These are phyloP conservation scores for Tetramorium parvispinum DNA, from an alignment of 1,140 invertebrate species.

Conservation along the genomic window DNA sequence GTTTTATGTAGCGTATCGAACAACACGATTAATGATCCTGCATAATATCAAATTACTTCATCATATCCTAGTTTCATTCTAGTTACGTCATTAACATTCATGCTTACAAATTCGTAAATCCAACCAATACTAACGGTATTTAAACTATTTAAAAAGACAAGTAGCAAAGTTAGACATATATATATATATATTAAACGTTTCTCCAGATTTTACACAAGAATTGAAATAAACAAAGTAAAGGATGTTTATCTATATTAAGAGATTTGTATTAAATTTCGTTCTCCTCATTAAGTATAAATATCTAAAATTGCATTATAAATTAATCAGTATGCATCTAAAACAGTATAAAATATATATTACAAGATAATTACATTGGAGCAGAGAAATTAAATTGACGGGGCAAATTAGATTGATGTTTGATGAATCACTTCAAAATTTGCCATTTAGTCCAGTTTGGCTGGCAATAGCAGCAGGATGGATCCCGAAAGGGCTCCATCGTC, in stretches of 20 bases:
- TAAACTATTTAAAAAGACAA: background rate
- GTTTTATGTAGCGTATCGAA: constrained; percentile 36
- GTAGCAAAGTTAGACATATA: background rate
- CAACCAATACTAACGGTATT: background rate
- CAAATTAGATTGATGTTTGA: background rate
- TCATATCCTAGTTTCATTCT: constrained; percentile 20
- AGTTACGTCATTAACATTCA: background rate
- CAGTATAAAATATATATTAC: background rate
- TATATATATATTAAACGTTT: too few relatives aligned
- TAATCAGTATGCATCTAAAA: background rate
- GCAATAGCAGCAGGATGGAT: background rate
- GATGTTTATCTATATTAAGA: too few relatives aligned
- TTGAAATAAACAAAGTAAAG: background rate
- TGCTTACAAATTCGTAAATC: background rate
- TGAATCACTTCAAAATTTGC: background rate
- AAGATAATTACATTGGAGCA: background rate
- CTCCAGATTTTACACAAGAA: background rate
- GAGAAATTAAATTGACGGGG: background rate
- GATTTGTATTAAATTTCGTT: background rate
- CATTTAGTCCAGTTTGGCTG: background rate
- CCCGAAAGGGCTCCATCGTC: background rate
- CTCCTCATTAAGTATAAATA: background rate
- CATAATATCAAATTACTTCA: constrained; percentile 60
- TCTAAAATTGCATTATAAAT: background rate
- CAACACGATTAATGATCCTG: constrained; percentile 42